Conservation (phyloP, 2,888 invertebrate genomes). For the Cryptocheilus praepositus region DNA sequence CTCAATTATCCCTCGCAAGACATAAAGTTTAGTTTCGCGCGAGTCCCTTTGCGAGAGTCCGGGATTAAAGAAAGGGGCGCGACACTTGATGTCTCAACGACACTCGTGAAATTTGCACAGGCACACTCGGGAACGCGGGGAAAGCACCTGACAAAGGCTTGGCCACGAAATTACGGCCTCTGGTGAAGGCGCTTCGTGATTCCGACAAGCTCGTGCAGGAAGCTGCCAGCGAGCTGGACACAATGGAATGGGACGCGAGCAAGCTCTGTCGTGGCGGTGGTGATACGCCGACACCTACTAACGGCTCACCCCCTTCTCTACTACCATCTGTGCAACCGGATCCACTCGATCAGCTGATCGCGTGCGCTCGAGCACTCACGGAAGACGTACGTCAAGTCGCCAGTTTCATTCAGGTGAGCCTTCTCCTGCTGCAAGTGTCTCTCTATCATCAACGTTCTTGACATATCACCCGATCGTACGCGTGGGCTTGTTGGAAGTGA, state of each 20-base stretch:
- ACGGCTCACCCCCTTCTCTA: constrained; percentile 74
- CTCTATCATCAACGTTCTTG: too few relatives aligned
- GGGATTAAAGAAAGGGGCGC: not conserved
- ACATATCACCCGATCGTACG: too few relatives aligned
- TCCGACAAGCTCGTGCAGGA: constrained; percentile 88
- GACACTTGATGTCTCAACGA: not conserved
- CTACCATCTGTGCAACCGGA: constrained; percentile 78
- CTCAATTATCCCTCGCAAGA: too few relatives aligned
- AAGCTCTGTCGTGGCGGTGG: constrained; percentile 77
- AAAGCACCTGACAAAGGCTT: constrained; percentile 88
- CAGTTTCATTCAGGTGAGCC: constrained; percentile 85
- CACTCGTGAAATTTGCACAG: constrained; percentile 34
- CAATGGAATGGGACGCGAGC: constrained; percentile 86
- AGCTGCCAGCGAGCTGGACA: constrained; percentile 84
- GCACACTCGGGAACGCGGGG: constrained; percentile 88
- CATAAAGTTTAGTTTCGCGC: too few relatives aligned
- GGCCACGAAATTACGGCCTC: constrained; percentile 84
- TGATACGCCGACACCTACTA: constrained; percentile 74
- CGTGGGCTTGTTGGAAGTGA: too few relatives aligned
- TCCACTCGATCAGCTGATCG: constrained; percentile 91
- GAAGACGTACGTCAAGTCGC: constrained; percentile 93
- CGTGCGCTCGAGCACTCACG: constrained; percentile 89
- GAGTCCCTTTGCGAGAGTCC: too few relatives aligned
- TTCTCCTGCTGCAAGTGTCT: constrained; percentile 11
- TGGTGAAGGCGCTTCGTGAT: constrained; percentile 87